Evolutionary conservation across 2,797 vertebrate species (phyloP).

Genomic region (Pseudomugil tenellus): DNA sequence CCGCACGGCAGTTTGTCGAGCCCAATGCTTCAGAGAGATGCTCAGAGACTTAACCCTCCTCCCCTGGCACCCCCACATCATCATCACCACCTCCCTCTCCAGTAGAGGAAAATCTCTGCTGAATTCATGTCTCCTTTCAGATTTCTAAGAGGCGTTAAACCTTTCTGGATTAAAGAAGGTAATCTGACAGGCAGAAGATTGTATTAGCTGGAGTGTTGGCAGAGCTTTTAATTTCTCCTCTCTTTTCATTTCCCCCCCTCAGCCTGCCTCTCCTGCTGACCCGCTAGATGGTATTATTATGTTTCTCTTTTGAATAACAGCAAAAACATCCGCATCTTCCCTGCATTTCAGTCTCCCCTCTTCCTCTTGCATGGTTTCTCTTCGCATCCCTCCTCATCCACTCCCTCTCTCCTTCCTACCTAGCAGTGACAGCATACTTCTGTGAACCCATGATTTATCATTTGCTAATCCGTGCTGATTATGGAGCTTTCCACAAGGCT

Average conservation of each 20-base stretch:
- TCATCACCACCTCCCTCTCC: constrained; percentile 26
- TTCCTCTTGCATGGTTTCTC: constrained; percentile 32
- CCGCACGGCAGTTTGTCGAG: constrained; percentile 54
- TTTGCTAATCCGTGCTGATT: constrained; percentile 82
- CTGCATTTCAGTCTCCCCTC: constrained; percentile 48
- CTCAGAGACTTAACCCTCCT: constrained; percentile 71
- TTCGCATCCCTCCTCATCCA: constrained; percentile 40
- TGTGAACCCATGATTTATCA: constrained; percentile 79
- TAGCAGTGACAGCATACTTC: constrained; percentile 75
- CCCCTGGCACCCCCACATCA: constrained; percentile 35
- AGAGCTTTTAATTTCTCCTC: constrained; percentile 81
- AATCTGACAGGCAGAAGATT: constrained; percentile 86
- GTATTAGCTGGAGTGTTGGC: constrained; percentile 83
- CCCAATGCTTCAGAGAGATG: constrained; percentile 68
- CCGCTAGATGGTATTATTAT: constrained; percentile 74
- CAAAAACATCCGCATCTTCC: constrained; percentile 70
- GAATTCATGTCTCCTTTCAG: constrained; percentile 82
- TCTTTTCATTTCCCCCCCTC: constrained; percentile 63
- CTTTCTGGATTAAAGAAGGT: constrained; percentile 85
- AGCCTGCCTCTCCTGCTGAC: constrained; percentile 69
- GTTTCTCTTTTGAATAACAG: constrained; percentile 71
- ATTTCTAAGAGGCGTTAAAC: constrained; percentile 84
- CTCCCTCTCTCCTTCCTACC: constrained; percentile 35
- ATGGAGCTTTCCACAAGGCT: constrained; percentile 74
- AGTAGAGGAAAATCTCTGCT: constrained; percentile 76